A percentile compares a stretch with the other conserved stretches of the same genome.
Conservation (phyloP, 2,113 vertebrate genomes). For the Casuarius casuarius region DNA sequence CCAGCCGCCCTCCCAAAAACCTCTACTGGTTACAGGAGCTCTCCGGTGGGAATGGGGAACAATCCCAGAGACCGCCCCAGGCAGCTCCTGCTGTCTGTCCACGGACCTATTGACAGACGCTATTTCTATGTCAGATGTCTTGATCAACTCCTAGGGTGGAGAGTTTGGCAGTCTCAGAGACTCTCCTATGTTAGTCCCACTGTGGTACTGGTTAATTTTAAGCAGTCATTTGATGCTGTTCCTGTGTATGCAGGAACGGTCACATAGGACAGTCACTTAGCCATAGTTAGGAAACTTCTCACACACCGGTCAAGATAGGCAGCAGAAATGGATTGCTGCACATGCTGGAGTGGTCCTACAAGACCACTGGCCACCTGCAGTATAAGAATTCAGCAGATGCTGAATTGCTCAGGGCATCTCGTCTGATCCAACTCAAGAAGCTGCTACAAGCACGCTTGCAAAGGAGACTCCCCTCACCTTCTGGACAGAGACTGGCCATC, state of each 20-base stretch:
- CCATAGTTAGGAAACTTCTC: background rate
- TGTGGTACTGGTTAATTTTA: background rate
- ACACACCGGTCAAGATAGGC: background rate
- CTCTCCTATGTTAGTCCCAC: rapidly evolving
- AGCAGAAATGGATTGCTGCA: no score
- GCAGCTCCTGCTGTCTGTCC: background rate
- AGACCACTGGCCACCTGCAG: no score
- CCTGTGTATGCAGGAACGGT: background rate
- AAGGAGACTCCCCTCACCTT: background rate
- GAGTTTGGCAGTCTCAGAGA: background rate
- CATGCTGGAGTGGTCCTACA: no score
- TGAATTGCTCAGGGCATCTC: background rate
- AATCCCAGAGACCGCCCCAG: background rate
- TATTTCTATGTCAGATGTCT: background rate
- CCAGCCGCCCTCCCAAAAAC: background rate
- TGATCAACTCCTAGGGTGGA: background rate
- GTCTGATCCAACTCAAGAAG: background rate
- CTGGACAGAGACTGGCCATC: background rate
- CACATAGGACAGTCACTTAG: background rate
- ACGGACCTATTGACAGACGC: background rate
- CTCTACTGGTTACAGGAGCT: background rate
- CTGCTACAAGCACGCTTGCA: background rate
- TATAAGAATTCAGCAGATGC: background rate
- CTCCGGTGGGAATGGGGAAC: background rate
- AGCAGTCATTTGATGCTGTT: background rate